Base-by-base conservation (phyloP, 1,140 invertebrate species). In the Brachionus koreanus region DNA sequence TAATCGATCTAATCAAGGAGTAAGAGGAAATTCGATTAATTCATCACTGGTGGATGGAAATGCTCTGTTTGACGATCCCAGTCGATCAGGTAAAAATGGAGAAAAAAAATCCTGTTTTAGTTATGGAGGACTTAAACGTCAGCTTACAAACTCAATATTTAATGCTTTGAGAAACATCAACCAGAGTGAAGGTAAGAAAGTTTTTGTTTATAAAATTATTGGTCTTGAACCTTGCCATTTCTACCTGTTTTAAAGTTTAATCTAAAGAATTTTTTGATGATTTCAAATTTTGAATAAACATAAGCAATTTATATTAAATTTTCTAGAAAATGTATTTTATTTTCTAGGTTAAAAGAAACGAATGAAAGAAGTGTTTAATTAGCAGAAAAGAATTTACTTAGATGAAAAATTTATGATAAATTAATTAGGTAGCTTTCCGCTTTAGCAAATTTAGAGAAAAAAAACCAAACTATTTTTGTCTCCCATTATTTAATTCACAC, bases 81-180 rank as follows among this genome's bases (percentile, higher is more conserved):
- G 23, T 5, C 13, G 19, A 46, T 46, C 9, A 46, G n/a, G 9
- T 1, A 46, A 74, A 74, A 46, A 46, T 37, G 29, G 19, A 19
- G 67, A 72, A 39, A 23, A 37, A 37, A 72, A 72, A 23, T 74
- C 69, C 10, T 74, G 39, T 23, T 74, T 74, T 46, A 46, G 69
- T 13, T 74, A 35, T 29, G 6, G 3, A n/a, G 12, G 19, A 0
- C 23, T 46, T 23, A 74, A 46, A 23, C 37, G 39, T 46, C 69
- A 46, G 13, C 43, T 74, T 25, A 46, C 69, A 10, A 46, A 46
- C 25, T 74, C 69, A 3, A 29, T 74, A 13, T 46, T 46, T 2
- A 74, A 74, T 46, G 69, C 69, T 13, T 46, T 74, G 37, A 46
- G 19, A 29, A 74, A 74, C 23, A 74, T 74, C 10, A 74, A 74